These are phyloP conservation scores for Delphinus delphis DNA, from an alignment of 2,113 vertebrate genomes.

Conservation along the genomic window DNA sequence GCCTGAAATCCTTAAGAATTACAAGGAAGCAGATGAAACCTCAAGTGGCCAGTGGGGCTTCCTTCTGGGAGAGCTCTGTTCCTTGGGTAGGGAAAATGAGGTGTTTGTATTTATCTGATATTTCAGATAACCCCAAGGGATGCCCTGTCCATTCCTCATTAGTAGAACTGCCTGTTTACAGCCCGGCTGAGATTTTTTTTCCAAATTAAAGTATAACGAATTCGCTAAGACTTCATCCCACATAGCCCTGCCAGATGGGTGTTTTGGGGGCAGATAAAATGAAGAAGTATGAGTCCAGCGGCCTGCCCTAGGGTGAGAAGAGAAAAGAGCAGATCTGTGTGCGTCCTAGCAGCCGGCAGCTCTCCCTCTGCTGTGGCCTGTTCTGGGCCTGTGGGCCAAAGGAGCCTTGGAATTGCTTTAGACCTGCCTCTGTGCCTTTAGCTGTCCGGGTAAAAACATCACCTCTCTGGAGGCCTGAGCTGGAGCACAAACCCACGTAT, in stretches of 20 bases:
- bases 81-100: slow-evolving; percentile 61
- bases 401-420: slow-evolving; percentile 76
- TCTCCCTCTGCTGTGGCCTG: slow-evolving; percentile 69
- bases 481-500: slow-evolving; percentile 80
- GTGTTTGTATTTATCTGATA: slow-evolving; percentile 60
- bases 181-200: slow-evolving; percentile 2
- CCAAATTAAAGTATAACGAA: slow-evolving; percentile 76
- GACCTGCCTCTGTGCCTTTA: slow-evolving; percentile 78
- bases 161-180: slow-evolving; percentile 69
- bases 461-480: slow-evolving; percentile 78
- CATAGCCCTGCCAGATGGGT: slow-evolving; percentile 48
- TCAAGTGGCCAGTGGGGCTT: slow-evolving; percentile 50
- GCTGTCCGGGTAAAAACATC: slow-evolving; percentile 80
- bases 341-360: slow-evolving; percentile 54
- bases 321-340: slow-evolving; percentile 77
- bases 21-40: slow-evolving; percentile 61
- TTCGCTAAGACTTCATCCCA: slow-evolving; percentile 63
- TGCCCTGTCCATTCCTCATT: slow-evolving; percentile 42
- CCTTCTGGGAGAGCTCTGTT: slow-evolving; percentile 42
- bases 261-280: slow-evolving; percentile 67
- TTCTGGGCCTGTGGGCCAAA: slow-evolving; percentile 72
- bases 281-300: slow-evolving; percentile 58
- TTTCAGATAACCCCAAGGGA: slow-evolving; percentile 56
- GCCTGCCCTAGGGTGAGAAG: slow-evolving; percentile 71
- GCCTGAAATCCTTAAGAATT: slow-evolving; percentile 49